Base-by-base conservation (phyloP, 2,113 vertebrate genomes). In the Hymenochirus boettgeri region DNA sequence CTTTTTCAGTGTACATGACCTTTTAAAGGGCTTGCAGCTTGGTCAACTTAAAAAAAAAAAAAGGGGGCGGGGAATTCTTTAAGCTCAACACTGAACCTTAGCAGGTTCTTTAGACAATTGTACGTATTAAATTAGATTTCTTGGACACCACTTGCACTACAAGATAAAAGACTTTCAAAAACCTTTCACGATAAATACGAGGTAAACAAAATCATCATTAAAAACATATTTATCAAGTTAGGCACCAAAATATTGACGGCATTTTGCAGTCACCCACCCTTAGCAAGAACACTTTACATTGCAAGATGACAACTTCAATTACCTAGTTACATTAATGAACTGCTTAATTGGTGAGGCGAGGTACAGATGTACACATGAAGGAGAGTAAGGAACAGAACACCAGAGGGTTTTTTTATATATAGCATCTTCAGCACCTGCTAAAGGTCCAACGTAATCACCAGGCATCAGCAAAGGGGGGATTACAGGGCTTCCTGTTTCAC, bases 161-260 rank as follows among this genome's bases (percentile, higher is more conserved):
- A 10, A 22, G 25, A 19, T 39, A 13, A 35, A 13, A 12, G 33
- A 4, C 5, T 26, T 24, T 10, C 15, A 31, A 4, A 6, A 25
- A 33, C 39, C 18, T 2, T 42, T 31, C 37, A 11, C 42, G 19
- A 9, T 39, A 21, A 31, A 39, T 25, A 9, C 22, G 7, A 29
- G 0, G 63, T 67, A 59, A 67, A 52, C 56, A 53, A 39, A 52
- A 59, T 19, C 56, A 51, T 59, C 27, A 52, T 52, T 66, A 52
- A 52, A 59, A 42, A n/a, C 46, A 29, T 50, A 67, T 67, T 67
- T 67, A 59, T 67, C 42, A 65, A 65, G 59, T 67, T 52, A 67
- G 46, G 46, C 46, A 42, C 55, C 56, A 42, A 59, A 67, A 67
- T 67, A 67, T 67, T 67, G 64, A 67, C 23, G 64, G 23, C 33